phyloP scores from a whole-genome alignment of 1,140 invertebrate genomes.

The Aethina tumida region DNA sequence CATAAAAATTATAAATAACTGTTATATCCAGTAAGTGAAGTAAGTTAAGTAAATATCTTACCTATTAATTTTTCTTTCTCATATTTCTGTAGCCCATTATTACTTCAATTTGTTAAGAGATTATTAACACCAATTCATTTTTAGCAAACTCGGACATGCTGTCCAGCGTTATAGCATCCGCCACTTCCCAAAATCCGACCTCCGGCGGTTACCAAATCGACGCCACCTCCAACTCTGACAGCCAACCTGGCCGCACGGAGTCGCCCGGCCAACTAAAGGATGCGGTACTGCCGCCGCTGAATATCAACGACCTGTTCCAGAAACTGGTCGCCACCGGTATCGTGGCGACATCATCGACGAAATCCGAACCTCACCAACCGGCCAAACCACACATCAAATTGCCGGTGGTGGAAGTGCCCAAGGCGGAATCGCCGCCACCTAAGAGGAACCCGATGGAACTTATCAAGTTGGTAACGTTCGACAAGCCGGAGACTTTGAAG shows the following conservation, averaged over 20 bases:
- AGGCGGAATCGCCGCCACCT: constrained; percentile 14
- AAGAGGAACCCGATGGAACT: constrained; percentile 21
- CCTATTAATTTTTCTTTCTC: constrained; percentile 1
- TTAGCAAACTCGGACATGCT: constrained; percentile 46
- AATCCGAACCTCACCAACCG: constrained; percentile 6
- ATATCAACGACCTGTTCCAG: constrained; percentile 73
- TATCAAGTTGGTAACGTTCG: constrained; percentile 52
- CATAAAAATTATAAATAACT: no score
- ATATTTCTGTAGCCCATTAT: background rate
- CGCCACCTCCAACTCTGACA: constrained; percentile 29
- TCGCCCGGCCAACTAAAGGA: constrained; percentile 24
- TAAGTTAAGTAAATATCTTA: no score
- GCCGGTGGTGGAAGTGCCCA: constrained; percentile 50
- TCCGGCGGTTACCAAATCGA: constrained; percentile 41
- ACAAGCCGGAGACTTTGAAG: constrained; percentile 64
- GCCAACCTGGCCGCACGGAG: constrained; percentile 13
- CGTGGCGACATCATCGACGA: constrained; percentile 49
- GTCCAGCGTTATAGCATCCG: constrained; percentile 52
- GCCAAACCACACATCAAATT: constrained; percentile 3
- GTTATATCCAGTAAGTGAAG: no score
- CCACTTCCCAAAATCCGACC: constrained; percentile 46
- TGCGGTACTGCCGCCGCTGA: constrained; percentile 31
- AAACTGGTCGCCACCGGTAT: constrained; percentile 79
- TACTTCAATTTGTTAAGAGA: background rate
- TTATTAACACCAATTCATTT: constrained; percentile 6